A percentile compares a stretch with the other conserved stretches of the same genome.
Evolutionary conservation across 2,888 invertebrate genomes (phyloP).

Genomic region (Pomacea canaliculata): DNA sequence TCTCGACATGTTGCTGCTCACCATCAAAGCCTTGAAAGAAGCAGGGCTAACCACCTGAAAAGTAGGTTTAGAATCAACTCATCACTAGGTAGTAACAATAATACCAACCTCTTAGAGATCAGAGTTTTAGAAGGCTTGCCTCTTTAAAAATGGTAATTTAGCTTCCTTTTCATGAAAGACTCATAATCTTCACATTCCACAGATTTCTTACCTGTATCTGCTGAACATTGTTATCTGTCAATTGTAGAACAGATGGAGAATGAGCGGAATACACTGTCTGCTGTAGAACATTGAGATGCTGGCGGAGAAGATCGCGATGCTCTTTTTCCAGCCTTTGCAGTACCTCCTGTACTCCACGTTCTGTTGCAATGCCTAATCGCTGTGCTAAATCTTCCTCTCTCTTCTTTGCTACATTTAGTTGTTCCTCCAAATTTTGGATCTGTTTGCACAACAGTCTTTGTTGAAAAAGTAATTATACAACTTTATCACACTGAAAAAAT

Average conservation of each 20-base stretch:
- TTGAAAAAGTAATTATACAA: neutral
- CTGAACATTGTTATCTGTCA: constrained; percentile 15
- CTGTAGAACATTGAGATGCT: constrained; percentile 46
- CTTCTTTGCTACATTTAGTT: constrained; percentile 41
- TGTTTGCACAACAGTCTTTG: constrained; percentile 21
- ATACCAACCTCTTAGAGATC: too few species aligned
- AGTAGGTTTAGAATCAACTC: neutral
- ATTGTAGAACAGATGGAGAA: constrained; percentile 13
- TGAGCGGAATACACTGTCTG: constrained; percentile 24
- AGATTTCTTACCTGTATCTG: constrained; percentile 16
- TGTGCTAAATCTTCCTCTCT: constrained; percentile 46
- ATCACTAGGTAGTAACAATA: too few species aligned
- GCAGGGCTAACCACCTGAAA: constrained; percentile 19
- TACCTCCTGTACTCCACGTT: constrained; percentile 10
- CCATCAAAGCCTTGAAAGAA: constrained; percentile 22
- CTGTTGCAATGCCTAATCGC: constrained; percentile 11
- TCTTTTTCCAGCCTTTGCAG: constrained; percentile 47
- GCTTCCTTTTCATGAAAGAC: too few species aligned
- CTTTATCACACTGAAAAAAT: neutral
- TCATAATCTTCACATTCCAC: too few species aligned
- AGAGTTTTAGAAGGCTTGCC: too few species aligned
- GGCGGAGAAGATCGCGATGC: constrained; percentile 49
- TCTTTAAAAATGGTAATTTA: too few species aligned
- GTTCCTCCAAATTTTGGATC: constrained; percentile 42
- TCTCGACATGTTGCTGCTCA: constrained; percentile 3